Percentiles rank a stretch among this genome's conserved stretches.
Conservation (phyloP, 2,797 vertebrate species). For the Fistularia tabacaria region DNA sequence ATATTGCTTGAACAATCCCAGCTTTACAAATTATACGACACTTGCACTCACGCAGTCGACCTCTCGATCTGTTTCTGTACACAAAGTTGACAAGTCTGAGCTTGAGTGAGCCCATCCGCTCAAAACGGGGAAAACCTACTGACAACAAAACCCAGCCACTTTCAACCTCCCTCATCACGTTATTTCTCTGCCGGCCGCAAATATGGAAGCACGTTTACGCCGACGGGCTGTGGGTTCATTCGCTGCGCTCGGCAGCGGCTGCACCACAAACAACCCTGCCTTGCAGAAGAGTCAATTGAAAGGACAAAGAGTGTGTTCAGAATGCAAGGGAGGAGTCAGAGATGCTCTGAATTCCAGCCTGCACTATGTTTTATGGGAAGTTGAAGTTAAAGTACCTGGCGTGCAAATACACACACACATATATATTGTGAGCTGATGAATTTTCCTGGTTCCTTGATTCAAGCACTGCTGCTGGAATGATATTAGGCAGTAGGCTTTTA, state of each 20-base stretch:
- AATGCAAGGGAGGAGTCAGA: background rate
- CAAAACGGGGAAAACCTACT: too few species aligned
- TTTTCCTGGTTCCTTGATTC: slow-evolving; percentile 32
- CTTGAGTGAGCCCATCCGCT: too few species aligned
- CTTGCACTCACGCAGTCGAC: slow-evolving; percentile 9
- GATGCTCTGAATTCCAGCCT: slow-evolving; percentile 22
- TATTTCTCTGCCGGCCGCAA: slow-evolving; percentile 23
- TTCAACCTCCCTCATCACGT: slow-evolving; percentile 1
- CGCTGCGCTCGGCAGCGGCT: slow-evolving; percentile 24
- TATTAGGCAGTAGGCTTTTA: slow-evolving; percentile 14
- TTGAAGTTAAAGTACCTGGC: background rate
- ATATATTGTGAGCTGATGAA: slow-evolving; percentile 24
- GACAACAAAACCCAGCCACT: background rate
- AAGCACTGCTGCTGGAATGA: slow-evolving; percentile 22
- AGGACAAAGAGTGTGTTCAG: slow-evolving; percentile 31
- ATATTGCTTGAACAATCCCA: slow-evolving; percentile 9
- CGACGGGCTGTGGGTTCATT: slow-evolving; percentile 40
- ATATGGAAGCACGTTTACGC: slow-evolving; percentile 33
- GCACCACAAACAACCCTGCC: slow-evolving; percentile 20
- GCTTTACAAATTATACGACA: slow-evolving; percentile 1
- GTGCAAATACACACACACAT: too few species aligned
- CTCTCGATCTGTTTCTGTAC: background rate
- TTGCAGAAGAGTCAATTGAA: slow-evolving; percentile 32
- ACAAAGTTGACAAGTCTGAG: too few species aligned
- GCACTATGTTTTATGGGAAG: slow-evolving; percentile 22